A percentile compares a stretch with the other conserved stretches of the same genome.
These are phyloP conservation scores for Phymastichus coffea DNA, from an alignment of 1,140 invertebrate species.

Conservation along the genomic window DNA sequence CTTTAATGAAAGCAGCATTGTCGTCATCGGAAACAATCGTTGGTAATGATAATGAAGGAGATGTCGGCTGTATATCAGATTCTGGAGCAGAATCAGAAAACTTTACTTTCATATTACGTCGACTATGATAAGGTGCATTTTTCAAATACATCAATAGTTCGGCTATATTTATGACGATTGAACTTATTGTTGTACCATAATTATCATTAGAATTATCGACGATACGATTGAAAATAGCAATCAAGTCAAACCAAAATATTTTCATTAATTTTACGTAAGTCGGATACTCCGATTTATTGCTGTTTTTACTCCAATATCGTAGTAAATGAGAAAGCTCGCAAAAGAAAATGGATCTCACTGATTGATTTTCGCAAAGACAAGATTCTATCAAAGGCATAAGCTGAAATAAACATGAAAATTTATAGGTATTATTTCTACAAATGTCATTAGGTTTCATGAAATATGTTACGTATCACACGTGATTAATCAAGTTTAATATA, in stretches of 20 bases:
- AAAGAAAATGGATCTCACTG: constrained; percentile 53
- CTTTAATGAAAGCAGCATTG: constrained; percentile 36
- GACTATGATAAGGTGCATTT: constrained; percentile 23
- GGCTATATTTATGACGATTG: constrained; percentile 27
- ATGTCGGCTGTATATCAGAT: neutral
- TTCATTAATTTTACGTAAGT: constrained; percentile 54
- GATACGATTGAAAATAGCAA: constrained; percentile 44
- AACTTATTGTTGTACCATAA: constrained; percentile 9
- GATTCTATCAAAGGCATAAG: constrained; percentile 55
- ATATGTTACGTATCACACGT: too few relatives aligned
- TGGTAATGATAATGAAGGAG: neutral
- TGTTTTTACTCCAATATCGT: constrained; percentile 61
- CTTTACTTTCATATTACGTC: constrained; percentile 46
- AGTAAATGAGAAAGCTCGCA: constrained; percentile 55
- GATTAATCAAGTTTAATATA: too few relatives aligned
- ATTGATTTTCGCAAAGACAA: constrained; percentile 47
- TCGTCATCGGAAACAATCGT: constrained; percentile 17
- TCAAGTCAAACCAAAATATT: constrained; percentile 59
- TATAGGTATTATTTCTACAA: too few relatives aligned
- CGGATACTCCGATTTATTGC: constrained; percentile 35
- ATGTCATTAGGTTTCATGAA: too few relatives aligned
- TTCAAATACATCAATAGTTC: constrained; percentile 33
- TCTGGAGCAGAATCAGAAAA: constrained; percentile 39
- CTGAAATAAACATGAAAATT: constrained; percentile 33
- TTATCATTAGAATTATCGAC: constrained; percentile 19